Conservation (phyloP, 2,797 vertebrate species). For the Schizothorax lantsangensis region DNA sequence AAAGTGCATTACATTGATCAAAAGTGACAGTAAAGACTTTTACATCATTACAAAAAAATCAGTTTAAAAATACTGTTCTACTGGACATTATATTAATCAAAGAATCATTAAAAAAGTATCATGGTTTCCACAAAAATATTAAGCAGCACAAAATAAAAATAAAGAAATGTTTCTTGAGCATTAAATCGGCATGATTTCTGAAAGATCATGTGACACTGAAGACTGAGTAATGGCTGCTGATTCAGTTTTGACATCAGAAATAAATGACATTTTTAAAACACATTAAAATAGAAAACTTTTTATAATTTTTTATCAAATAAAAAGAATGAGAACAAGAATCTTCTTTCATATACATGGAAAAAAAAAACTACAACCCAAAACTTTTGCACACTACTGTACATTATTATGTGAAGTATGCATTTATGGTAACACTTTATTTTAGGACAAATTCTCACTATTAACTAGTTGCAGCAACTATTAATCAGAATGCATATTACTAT, state of each 20-base stretch:
- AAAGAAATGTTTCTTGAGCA: too few relatives aligned
- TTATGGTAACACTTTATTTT: background rate
- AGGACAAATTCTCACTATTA: background rate
- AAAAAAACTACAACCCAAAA: background rate
- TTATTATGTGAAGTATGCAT: background rate
- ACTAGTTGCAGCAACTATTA: background rate
- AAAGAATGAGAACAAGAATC: background rate
- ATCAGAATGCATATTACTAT: background rate
- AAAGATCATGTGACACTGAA: background rate
- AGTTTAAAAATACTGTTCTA: background rate
- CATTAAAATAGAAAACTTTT: background rate
- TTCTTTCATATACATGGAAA: background rate
- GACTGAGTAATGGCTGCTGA: background rate
- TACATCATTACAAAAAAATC: background rate
- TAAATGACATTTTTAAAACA: background rate
- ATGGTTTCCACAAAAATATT: background rate
- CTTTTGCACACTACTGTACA: background rate
- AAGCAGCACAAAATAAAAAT: background rate
- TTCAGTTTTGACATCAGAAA: background rate
- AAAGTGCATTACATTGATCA: too few relatives aligned
- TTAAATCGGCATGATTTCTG: background rate
- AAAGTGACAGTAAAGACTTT: too few relatives aligned
- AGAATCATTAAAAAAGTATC: background rate
- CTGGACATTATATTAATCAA: background rate
- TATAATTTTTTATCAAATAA: background rate